phyloP scores from a whole-genome alignment of 2,888 invertebrate genomes.

The Aethes cnicana region DNA sequence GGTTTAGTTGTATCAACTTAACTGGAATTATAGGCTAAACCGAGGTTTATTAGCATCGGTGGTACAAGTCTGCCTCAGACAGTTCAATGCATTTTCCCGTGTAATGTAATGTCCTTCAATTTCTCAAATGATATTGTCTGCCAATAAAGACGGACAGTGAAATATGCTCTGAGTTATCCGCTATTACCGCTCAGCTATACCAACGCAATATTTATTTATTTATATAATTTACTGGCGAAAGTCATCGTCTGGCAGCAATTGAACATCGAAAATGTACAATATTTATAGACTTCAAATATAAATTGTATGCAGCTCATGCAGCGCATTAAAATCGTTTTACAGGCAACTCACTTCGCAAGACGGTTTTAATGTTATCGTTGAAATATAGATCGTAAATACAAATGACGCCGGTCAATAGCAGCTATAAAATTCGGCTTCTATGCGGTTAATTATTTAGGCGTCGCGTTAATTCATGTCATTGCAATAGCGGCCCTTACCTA shows the following conservation, averaged over 20 bases:
- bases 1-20: too few relatives aligned
- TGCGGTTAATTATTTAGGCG: slow-evolving; percentile 1
- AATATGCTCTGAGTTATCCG: too few relatives aligned
- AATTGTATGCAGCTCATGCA: slow-evolving; percentile 42
- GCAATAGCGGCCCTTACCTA: slow-evolving; percentile 48
- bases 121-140: too few relatives aligned
- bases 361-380: slow-evolving; percentile 30
- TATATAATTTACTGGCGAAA: slow-evolving; percentile 49
- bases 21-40: too few relatives aligned
- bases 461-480: slow-evolving; percentile 2
- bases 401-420: too few relatives aligned
- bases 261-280: slow-evolving; percentile 45
- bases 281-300: slow-evolving; percentile 65
- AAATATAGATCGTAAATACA: slow-evolving; percentile 41
- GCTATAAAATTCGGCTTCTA: not conserved
- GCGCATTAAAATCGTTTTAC: slow-evolving; percentile 50
- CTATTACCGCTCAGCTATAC: not conserved
- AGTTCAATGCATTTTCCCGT: too few relatives aligned
- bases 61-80: too few relatives aligned
- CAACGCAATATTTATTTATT: slow-evolving; percentile 40
- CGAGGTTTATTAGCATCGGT: too few relatives aligned
- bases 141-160: too few relatives aligned
- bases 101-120: too few relatives aligned
- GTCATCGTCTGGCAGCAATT: slow-evolving; percentile 45
- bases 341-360: slow-evolving; percentile 43